Conservation (phyloP, 2,888 invertebrate genomes). For the Tortricodes alternella region DNA sequence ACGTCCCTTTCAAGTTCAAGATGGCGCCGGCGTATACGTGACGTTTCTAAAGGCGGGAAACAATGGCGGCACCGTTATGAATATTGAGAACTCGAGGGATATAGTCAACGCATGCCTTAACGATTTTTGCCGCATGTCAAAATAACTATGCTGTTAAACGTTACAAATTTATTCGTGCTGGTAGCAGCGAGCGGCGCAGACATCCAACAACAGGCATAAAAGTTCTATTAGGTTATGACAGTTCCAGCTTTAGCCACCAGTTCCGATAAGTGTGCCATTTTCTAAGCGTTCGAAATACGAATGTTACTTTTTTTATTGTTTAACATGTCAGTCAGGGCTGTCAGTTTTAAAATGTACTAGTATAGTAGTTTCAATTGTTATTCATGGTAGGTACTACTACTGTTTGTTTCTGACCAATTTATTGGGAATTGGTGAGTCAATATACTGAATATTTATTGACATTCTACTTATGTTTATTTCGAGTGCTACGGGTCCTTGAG, state of each 20-base stretch:
- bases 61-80: slow-evolving; percentile 75
- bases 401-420: slow-evolving; percentile 31
- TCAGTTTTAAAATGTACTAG: slow-evolving; percentile 7
- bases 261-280: slow-evolving; percentile 46
- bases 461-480: slow-evolving; percentile 26
- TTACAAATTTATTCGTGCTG: not conserved
- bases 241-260: not conserved
- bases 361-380: slow-evolving; percentile 19
- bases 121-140: slow-evolving; percentile 60
- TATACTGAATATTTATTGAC: slow-evolving; percentile 34
- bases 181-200: not conserved
- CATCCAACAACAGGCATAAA: not conserved
- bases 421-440: slow-evolving; percentile 37
- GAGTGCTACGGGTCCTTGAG: slow-evolving; percentile 17
- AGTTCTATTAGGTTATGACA: not conserved
- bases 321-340: not conserved
- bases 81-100: slow-evolving; percentile 68
- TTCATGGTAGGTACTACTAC: slow-evolving; percentile 12
- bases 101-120: slow-evolving; percentile 55
- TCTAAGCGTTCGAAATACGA: slow-evolving; percentile 51
- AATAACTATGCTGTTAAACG: slow-evolving; percentile 30
- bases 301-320: slow-evolving; percentile 47
- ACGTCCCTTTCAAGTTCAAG: slow-evolving; percentile 73
- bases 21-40: slow-evolving; percentile 73
- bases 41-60: slow-evolving; percentile 70